Conservation (phyloP, 2,113 vertebrate species). For the Genyomyrus donnyi region DNA sequence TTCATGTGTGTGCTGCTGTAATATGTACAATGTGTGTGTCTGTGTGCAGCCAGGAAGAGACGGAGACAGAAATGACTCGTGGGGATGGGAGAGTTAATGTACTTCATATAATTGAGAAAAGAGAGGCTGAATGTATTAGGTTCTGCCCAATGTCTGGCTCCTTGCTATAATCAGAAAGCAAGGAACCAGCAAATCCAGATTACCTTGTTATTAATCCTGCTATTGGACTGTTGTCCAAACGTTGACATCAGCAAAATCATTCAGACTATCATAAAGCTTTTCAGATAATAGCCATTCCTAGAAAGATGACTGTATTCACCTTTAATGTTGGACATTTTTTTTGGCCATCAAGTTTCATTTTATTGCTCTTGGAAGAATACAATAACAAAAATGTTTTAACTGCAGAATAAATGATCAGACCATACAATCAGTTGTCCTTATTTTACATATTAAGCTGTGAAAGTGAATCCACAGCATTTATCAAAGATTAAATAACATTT, state of each 20-base stretch:
- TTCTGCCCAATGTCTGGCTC: slow-evolving; percentile 34
- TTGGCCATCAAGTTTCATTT: slow-evolving; percentile 1
- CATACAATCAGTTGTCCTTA: neutral
- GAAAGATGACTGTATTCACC: slow-evolving; percentile 36
- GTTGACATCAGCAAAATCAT: slow-evolving; percentile 44
- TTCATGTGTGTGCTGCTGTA: neutral
- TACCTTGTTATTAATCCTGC: slow-evolving; percentile 44
- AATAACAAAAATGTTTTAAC: neutral
- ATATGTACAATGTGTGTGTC: neutral
- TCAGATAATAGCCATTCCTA: slow-evolving; percentile 42
- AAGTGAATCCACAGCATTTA: neutral
- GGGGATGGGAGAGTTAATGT: slow-evolving; percentile 32
- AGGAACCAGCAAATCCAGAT: slow-evolving; percentile 46
- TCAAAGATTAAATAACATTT: neutral
- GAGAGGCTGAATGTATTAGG: slow-evolving; percentile 36
- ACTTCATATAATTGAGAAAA: slow-evolving; percentile 38
- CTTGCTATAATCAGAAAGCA: slow-evolving; percentile 46
- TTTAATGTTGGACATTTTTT: slow-evolving; percentile 4
- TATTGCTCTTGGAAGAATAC: neutral
- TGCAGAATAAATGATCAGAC: neutral
- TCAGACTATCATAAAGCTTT: slow-evolving; percentile 40
- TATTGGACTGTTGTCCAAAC: slow-evolving; percentile 37
- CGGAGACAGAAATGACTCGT: neutral
- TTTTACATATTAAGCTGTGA: neutral
- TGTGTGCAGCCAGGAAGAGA: neutral